Base-by-base conservation (phyloP, 2,888 invertebrate genomes). In the Heliconius cydno region DNA sequence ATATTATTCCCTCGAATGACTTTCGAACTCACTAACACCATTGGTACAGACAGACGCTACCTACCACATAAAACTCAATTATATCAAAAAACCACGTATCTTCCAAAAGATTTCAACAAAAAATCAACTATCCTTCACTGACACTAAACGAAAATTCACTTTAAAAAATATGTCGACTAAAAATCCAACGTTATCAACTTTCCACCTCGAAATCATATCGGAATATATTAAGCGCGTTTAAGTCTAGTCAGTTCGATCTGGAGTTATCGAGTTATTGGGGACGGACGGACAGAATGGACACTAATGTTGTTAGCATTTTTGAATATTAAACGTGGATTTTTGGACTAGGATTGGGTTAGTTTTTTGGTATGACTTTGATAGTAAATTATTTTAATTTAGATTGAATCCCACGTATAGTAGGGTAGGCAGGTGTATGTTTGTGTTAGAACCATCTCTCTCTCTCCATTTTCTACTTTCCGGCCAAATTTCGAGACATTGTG, bases 211-310 rank as follows among this genome's bases (percentile, higher is more conserved):
- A 79, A 79, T 79, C 71, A 66, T 67, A 79, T 81, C 77, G 60
- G 77, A 81, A 81, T 81, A 81, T 81, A 75, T 81, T 80, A 81
- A 76, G 78, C 73, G 80, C 41, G 57, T 79, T 78, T 79, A 78
- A 82, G 82, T 82, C 82, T 82, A 82, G 82, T 82, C 82, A 75
- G 68, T 76, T 82, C 82, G 82, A 82, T 82, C 82, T 72, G 71
- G 3, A 75, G 81, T 81, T 81, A 82, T 82, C 79, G 79, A 82
- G 82, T 82, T 82, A 81, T 78, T 63, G 75, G 76, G 70, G 70
- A 77, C 76, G 79, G 71, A 82, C 80, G 79, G 82, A 80, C 82
- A 82, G 70, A 77, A 78, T 75, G 38, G 63, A 78, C 78, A 63
- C 81, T 82, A 81, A 82, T 76, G 73, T 73, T 70, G 79, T 82